Evolutionary conservation across 2,113 vertebrate genomes (phyloP).

Genomic region (Capra hircus): DNA sequence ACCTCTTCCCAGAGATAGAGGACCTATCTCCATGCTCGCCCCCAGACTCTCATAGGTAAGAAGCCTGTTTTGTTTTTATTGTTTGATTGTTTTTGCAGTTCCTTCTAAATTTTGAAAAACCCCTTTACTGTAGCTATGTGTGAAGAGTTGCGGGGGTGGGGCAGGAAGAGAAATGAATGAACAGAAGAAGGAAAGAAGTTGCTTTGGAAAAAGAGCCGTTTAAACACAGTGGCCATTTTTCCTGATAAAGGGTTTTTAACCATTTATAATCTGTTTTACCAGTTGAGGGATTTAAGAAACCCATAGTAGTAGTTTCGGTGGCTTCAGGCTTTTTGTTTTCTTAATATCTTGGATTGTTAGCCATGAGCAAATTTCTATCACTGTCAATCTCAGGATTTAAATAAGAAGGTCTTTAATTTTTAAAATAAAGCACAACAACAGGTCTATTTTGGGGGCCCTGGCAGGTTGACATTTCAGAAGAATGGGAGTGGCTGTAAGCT

Average conservation of each 20-base stretch:
- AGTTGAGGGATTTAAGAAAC: background rate
- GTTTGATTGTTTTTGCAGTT: background rate
- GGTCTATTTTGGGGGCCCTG: conserved; percentile 52
- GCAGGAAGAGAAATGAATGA: background rate
- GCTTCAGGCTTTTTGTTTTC: conserved; percentile 10
- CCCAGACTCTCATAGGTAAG: conserved; percentile 57
- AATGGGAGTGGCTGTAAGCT: conserved; percentile 71
- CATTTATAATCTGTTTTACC: background rate
- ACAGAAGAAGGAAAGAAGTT: background rate
- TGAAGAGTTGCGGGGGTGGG: background rate
- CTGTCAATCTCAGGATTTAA: background rate
- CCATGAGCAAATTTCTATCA: background rate
- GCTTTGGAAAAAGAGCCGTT: background rate
- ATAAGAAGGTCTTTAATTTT: conserved; percentile 34
- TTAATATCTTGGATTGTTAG: background rate
- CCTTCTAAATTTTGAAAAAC: background rate
- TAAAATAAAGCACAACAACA: conserved; percentile 23
- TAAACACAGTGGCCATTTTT: background rate
- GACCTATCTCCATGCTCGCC: conserved; percentile 49
- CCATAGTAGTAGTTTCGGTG: background rate
- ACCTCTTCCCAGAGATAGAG: conserved; percentile 69
- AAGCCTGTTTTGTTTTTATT: background rate
- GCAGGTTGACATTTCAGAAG: conserved; percentile 63
- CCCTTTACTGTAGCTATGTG: background rate
- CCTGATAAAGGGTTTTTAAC: background rate